Evolutionary conservation across 2,113 vertebrate genomes (phyloP).

Genomic region (Tympanuchus pallidicinctus): DNA sequence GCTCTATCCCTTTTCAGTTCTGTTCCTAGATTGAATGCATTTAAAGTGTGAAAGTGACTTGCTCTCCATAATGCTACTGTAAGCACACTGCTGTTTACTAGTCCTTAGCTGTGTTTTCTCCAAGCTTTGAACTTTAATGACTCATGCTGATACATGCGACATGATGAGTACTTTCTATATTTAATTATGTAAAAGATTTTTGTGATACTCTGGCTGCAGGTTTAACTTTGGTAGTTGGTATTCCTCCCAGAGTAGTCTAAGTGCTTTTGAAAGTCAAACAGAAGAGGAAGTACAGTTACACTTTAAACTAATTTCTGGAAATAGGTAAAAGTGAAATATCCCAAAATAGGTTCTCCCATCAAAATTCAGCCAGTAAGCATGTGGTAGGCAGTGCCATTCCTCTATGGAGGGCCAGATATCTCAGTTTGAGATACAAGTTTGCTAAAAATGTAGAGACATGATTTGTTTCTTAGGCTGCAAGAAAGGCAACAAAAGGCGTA

Average conservation of each 20-base stretch:
- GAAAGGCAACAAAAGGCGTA: not conserved
- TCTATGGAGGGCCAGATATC: not conserved
- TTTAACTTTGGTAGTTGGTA: not conserved
- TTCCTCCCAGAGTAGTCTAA: not conserved
- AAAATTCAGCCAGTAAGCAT: not conserved
- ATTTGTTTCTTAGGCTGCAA: not conserved
- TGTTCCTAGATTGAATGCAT: not conserved
- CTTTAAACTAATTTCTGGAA: not conserved
- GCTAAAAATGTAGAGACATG: not conserved
- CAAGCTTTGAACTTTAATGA: slow-evolving; percentile 35
- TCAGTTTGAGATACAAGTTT: not conserved
- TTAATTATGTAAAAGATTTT: slow-evolving; percentile 19
- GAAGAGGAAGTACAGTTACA: not conserved
- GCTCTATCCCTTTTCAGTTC: not conserved
- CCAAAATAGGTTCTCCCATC: not conserved
- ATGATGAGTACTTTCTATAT: not conserved
- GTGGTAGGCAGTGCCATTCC: not conserved
- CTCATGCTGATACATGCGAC: not conserved
- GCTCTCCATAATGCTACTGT: not conserved
- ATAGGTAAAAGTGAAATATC: not conserved
- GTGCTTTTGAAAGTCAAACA: not conserved
- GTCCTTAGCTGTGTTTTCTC: not conserved
- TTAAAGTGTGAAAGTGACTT: slow-evolving; percentile 16
- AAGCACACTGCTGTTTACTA: not conserved
- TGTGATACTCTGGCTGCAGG: slow-evolving; percentile 3